Evolutionary conservation across 2,113 vertebrate genomes (phyloP).

Genomic region (Piliocolobus tephrosceles): DNA sequence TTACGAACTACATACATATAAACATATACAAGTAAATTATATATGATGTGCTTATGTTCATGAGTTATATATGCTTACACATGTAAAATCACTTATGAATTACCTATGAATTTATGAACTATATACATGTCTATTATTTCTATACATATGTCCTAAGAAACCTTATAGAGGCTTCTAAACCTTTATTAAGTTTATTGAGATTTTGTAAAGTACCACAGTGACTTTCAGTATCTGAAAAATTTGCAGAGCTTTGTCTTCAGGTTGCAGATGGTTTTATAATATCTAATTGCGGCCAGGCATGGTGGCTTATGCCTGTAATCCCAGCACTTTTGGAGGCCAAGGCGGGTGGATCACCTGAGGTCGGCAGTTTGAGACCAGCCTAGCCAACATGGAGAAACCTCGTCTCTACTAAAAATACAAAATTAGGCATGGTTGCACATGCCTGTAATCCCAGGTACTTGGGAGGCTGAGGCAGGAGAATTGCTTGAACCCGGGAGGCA

Average conservation of each 20-base stretch:
- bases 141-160: neutral
- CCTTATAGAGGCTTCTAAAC: neutral
- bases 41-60: neutral
- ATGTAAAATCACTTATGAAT: neutral
- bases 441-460: no score
- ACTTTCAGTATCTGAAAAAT: neutral
- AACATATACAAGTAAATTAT: neutral
- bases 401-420: no score
- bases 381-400: no score
- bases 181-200: neutral
- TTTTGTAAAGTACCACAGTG: neutral
- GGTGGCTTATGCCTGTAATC: no score
- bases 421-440: no score
- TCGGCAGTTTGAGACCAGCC: no score
- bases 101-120: neutral
- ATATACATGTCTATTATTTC: neutral
- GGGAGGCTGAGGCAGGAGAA: no score
- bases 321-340: no score
- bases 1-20: neutral
- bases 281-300: neutral
- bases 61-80: neutral
- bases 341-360: no score
- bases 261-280: neutral
- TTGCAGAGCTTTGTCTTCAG: neutral
- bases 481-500: no score